Base-by-base conservation (phyloP, 2,888 invertebrate genomes). In the Choristoneura rosaceana region DNA sequence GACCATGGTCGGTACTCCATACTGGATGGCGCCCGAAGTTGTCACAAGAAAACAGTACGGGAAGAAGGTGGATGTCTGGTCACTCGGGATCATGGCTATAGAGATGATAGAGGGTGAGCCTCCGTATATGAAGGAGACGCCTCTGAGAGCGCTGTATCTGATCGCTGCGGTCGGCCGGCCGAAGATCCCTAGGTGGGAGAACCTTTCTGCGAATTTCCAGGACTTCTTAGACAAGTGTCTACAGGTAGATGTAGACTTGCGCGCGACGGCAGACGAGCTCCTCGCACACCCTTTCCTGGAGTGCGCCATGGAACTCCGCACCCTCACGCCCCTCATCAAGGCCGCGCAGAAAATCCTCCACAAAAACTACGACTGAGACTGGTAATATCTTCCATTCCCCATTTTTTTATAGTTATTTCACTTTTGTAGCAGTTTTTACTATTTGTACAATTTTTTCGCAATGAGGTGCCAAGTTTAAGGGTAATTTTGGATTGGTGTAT, bases 1-100 rank as follows among this genome's bases (percentile, higher is more conserved):
- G 85, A 99, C 99, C 0, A 98, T 99, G 98, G 99, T 99, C 0
- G 99, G 99, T n/a, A 99, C 99, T 0, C 99, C 99, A 0, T 99
- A 98, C 84, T 99, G 99, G 99, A 99, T 99, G 99, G 98, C 99
- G 0, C 99, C 99, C 0, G 98, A 98, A 89, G 98, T 98, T 0
- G 98, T 98, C 0, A 98, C 98, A 0, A 95, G 98, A 76, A 98
- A 99, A 84, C 97, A 98, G 80, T 99, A 99, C 81, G 99, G 98
- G 10, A 98, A 98, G 84, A 98, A 98, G 82, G 97, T 98, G 0
- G 98, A 98, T 85, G 97, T 98, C 52, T 98, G 98, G 98, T 98
- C 98, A 0, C 94, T 99, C 71, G 99, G 99, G n/a, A 99, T 99
- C 75, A 99, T 99, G 99, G 98, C 98, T 0, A 98, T 99, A 71